Evolutionary conservation across 2,797 vertebrate genomes (phyloP).

Genomic region (Hylomyscus alleni): DNA sequence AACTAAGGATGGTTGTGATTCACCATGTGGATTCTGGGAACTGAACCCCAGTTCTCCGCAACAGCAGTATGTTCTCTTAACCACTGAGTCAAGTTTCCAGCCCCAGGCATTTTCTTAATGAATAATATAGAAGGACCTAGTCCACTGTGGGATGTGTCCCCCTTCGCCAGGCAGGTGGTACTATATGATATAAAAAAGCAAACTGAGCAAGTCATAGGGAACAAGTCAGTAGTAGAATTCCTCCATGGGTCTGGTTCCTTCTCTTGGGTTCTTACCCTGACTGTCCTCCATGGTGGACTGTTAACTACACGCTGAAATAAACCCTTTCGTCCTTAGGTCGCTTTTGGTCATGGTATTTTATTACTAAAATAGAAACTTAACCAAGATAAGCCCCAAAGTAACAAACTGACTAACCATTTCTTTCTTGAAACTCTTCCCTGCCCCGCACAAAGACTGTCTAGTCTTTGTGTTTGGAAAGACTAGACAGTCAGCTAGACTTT

Average conservation of each 20-base stretch:
- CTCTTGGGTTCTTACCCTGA: neutral
- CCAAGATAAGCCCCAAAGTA: neutral
- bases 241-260: neutral
- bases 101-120: neutral
- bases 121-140: no score
- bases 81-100: neutral
- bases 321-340: neutral
- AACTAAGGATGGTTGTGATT: neutral
- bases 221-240: neutral
- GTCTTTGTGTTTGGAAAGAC: no score
- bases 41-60: neutral
- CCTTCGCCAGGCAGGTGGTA: neutral
- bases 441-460: no score
- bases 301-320: neutral
- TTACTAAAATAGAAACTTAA: neutral
- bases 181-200: neutral
- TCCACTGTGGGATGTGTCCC: neutral
- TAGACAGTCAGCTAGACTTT: conserved; percentile 15
- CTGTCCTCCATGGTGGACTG: no score
- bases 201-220: neutral
- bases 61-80: neutral
- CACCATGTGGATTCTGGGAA: neutral
- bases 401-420: neutral
- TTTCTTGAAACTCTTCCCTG: conserved; percentile 17
- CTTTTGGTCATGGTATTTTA: neutral